Conservation (phyloP, 1,140 invertebrate species). For the Armadillidium nasatum region DNA sequence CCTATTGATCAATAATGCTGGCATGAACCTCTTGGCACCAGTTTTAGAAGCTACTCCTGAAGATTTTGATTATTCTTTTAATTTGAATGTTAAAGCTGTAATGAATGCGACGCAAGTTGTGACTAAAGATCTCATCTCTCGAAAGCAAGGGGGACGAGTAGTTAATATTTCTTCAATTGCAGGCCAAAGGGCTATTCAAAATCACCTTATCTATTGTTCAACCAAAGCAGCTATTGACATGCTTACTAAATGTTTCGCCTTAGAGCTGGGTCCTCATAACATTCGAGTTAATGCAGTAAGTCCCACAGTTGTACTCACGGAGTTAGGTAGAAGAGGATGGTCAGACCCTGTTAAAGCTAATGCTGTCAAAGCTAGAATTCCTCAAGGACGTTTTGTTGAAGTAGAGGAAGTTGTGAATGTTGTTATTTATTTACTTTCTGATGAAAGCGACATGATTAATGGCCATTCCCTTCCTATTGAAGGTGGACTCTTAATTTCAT, state of each 20-base stretch:
- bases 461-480: constrained; percentile 73
- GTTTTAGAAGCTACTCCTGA: constrained; percentile 62
- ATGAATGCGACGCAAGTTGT: constrained; percentile 78
- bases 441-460: constrained; percentile 72
- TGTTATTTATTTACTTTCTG: constrained; percentile 73
- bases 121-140: constrained; percentile 66
- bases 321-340: constrained; percentile 79
- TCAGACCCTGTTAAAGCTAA: constrained; percentile 67
- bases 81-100: constrained; percentile 77
- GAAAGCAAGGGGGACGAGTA: constrained; percentile 68
- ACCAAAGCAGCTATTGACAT: constrained; percentile 62
- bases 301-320: constrained; percentile 84
- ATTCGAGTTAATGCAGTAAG: constrained; percentile 86
- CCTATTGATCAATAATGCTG: constrained; percentile 77
- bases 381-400: constrained; percentile 67
- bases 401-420: constrained; percentile 79
- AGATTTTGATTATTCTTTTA: constrained; percentile 69
- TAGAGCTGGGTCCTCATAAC: constrained; percentile 75
- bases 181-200: constrained; percentile 57
- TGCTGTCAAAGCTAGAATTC: constrained; percentile 71
- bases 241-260: constrained; percentile 66
- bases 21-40: constrained; percentile 55
- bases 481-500: constrained; percentile 62
- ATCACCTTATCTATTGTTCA: constrained; percentile 70
- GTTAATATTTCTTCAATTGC: constrained; percentile 85